A percentile compares a stretch with the other conserved stretches of the same genome.
Conservation (phyloP, 1,140 invertebrate species). For the Mylabris phalerata region DNA sequence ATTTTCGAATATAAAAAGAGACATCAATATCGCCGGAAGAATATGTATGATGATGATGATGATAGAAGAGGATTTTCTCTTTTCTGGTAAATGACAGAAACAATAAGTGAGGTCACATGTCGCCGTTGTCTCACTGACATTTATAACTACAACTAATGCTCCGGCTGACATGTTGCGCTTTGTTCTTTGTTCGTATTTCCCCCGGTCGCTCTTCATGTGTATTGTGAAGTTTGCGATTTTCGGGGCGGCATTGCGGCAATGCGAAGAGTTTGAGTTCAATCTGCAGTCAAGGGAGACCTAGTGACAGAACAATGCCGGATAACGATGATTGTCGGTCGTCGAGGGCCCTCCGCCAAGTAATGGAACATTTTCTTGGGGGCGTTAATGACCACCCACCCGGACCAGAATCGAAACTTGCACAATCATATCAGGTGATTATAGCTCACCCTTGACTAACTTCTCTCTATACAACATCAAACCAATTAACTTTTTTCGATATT, state of each 20-base stretch:
- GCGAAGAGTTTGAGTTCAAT: no score
- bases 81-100: slow-evolving; percentile 22
- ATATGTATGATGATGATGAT: slow-evolving; percentile 1
- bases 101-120: slow-evolving; percentile 28
- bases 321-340: slow-evolving; percentile 37
- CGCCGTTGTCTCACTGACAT: slow-evolving; percentile 21
- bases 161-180: slow-evolving; percentile 28
- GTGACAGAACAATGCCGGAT: slow-evolving; percentile 33
- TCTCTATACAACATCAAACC: no score
- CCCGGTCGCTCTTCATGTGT: neutral
- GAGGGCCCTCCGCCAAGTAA: slow-evolving; percentile 31
- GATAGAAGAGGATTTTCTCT: slow-evolving; percentile 1
- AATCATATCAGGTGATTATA: slow-evolving; percentile 32
- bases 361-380: slow-evolving; percentile 34
- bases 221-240: slow-evolving; percentile 13
- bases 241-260: no score
- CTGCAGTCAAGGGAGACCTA: slow-evolving; percentile 24
- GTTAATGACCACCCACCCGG: slow-evolving; percentile 33
- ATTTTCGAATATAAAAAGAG: slow-evolving; percentile 22
- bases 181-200: slow-evolving; percentile 23
- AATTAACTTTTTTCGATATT: no score
- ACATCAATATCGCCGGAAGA: slow-evolving; percentile 23
- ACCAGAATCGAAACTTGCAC: slow-evolving; percentile 35
- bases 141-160: slow-evolving; percentile 32
- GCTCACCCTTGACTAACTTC: no score